A percentile compares a stretch with the other conserved stretches of the same genome.
Evolutionary conservation across 2,797 vertebrate species (phyloP).

Genomic region (Protonibea diacanthus): DNA sequence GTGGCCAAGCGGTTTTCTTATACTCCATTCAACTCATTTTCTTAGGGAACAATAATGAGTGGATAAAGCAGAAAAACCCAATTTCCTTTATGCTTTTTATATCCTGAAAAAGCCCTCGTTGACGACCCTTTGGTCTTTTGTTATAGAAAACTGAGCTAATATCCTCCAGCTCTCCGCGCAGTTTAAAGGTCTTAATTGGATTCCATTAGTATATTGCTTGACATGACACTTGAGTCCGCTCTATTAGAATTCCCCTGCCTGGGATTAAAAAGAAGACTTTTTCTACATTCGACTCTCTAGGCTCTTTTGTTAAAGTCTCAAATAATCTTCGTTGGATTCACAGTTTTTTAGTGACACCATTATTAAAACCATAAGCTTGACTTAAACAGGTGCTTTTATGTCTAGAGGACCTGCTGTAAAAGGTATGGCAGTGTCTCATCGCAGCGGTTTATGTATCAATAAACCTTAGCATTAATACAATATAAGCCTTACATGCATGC

Average conservation of each 20-base stretch:
- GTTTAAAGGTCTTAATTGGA: conserved; percentile 89
- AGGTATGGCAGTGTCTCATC: conserved; percentile 57
- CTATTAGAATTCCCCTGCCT: conserved; percentile 84
- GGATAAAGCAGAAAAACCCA: conserved; percentile 86
- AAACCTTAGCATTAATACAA: conserved; percentile 61
- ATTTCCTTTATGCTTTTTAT: conserved; percentile 86
- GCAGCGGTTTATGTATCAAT: conserved; percentile 69
- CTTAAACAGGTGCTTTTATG: conserved; percentile 76
- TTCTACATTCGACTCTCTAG: conserved; percentile 77
- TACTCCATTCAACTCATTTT: conserved; percentile 82
- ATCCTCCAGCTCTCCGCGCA: conserved; percentile 83
- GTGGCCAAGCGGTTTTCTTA: conserved; percentile 78
- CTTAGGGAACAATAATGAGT: conserved; percentile 84
- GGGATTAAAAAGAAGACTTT: conserved; percentile 81
- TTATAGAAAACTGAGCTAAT: conserved; percentile 87
- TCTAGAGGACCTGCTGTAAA: conserved; percentile 68
- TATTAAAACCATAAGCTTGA: conserved; percentile 79
- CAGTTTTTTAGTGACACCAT: conserved; percentile 76
- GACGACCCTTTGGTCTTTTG: conserved; percentile 87
- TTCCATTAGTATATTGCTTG: conserved; percentile 88
- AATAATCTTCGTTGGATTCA: conserved; percentile 82
- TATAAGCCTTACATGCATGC: conserved; percentile 47
- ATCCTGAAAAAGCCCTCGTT: conserved; percentile 82
- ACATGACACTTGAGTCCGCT: conserved; percentile 86
- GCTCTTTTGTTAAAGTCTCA: conserved; percentile 81